Percentiles rank a stretch among this genome's conserved stretches.
Evolutionary conservation across 2,797 vertebrate species (phyloP).

Genomic region (Oryzias sinensis): DNA sequence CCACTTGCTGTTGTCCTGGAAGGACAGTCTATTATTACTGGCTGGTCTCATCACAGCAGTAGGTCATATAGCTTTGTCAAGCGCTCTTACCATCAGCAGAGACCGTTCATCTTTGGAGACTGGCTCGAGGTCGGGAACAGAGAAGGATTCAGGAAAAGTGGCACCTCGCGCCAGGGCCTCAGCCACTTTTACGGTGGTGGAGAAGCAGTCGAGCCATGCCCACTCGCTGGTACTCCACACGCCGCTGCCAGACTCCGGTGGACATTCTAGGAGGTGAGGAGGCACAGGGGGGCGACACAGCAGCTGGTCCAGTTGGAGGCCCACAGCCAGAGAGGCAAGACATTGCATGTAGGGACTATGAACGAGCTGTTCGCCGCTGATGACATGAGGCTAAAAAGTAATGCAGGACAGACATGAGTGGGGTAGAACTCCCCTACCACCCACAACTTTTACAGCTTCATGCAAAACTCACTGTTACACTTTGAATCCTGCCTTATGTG

Average conservation of each 20-base stretch:
- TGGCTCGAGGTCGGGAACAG: constrained; percentile 91
- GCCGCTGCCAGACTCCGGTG: constrained; percentile 75
- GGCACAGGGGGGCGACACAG: constrained; percentile 86
- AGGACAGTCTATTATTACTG: constrained; percentile 1
- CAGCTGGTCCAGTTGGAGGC: constrained; percentile 90
- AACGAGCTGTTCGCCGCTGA: constrained; percentile 95
- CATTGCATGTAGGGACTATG: constrained; percentile 99
- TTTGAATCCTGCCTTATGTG: too few relatives aligned
- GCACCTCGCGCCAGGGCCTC: constrained; percentile 91
- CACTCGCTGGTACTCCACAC: constrained; percentile 90
- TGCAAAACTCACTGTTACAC: too few relatives aligned
- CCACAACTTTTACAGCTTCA: too few relatives aligned
- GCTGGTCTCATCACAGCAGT: too few relatives aligned
- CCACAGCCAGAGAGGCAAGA: constrained; percentile 92
- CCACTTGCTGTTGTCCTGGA: constrained; percentile 96
- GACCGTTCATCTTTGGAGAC: constrained; percentile 89
- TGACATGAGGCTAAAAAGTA: constrained; percentile 86
- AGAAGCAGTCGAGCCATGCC: constrained; percentile 96
- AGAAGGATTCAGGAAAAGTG: constrained; percentile 90
- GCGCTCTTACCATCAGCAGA: constrained; percentile 86
- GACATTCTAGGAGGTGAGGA: constrained; percentile 82
- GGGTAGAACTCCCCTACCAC: background rate
- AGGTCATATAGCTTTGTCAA: too few relatives aligned
- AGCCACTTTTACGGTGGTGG: constrained; percentile 93
- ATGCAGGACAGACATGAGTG: background rate